A percentile compares a stretch with the other conserved stretches of the same genome.
These are phyloP conservation scores for Eulemur mongoz DNA, from an alignment of 2,797 vertebrate species.

Conservation along the genomic window DNA sequence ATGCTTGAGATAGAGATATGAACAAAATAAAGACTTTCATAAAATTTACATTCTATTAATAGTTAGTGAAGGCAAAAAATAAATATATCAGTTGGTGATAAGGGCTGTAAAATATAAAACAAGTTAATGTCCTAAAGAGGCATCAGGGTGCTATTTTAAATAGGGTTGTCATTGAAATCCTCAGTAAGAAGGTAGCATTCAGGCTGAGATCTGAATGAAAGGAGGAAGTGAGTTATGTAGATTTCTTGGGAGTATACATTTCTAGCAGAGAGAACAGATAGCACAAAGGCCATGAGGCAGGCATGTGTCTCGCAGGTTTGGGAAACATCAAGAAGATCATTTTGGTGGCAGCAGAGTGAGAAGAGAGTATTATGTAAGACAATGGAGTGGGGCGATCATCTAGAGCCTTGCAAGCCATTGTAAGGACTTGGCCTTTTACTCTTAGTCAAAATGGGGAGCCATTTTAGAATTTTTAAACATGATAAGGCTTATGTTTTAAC, in stretches of 20 bases:
- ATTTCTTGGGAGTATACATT: neutral
- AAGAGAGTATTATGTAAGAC: neutral
- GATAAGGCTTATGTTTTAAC: neutral
- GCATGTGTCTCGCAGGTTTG: neutral
- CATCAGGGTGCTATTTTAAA: neutral
- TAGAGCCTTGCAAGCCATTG: neutral
- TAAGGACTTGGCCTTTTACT: neutral
- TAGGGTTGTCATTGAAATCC: neutral
- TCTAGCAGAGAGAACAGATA: neutral
- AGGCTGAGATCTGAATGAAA: neutral
- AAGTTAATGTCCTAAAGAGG: neutral
- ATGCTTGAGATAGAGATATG: neutral
- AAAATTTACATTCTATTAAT: neutral
- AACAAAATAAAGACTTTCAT: neutral
- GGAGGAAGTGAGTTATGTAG: neutral
- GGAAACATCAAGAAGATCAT: neutral
- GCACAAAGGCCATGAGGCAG: neutral
- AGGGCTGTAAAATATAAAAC: neutral
- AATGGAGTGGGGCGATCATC: neutral
- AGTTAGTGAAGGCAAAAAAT: neutral
- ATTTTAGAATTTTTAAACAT: neutral
- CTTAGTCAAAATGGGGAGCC: neutral
- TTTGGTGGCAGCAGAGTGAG: neutral
- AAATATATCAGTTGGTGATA: neutral
- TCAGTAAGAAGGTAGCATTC: neutral